Evolutionary conservation across 2,888 invertebrate species (phyloP).

Genomic region (Trissolcus brochymenae): DNA sequence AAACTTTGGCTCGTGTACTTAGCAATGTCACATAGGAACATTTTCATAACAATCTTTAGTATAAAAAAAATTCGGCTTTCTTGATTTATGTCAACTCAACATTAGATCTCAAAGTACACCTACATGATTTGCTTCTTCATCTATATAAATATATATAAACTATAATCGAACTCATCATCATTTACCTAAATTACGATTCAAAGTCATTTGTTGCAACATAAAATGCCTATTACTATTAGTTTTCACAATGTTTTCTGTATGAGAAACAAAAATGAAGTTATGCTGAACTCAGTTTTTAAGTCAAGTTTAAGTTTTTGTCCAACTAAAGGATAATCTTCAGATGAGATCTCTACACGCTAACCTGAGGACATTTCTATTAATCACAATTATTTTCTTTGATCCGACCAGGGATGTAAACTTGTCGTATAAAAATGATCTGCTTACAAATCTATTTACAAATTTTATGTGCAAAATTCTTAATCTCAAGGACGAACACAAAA

Average conservation of each 20-base stretch:
- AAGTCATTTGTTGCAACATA: constrained; percentile 9
- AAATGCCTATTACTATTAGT: neutral
- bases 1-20: too few relatives aligned
- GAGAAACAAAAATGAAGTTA: neutral
- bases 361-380: neutral
- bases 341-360: neutral
- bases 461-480: constrained; percentile 10
- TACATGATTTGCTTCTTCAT: neutral
- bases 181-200: neutral
- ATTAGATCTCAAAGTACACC: neutral
- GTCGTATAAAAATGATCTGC: too few relatives aligned
- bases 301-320: neutral
- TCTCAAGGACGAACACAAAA: neutral
- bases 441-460: constrained; percentile 20
- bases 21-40: too few relatives aligned
- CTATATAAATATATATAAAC: constrained; percentile 7
- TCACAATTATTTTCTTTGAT: too few relatives aligned
- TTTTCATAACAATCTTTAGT: too few relatives aligned
- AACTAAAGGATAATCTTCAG: neutral
- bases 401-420: too few relatives aligned
- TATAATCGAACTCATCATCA: neutral
- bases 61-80: too few relatives aligned
- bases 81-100: too few relatives aligned
- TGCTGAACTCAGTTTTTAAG: neutral
- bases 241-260: neutral